Percentiles rank a stretch among this genome's conserved stretches.
phyloP scores from a whole-genome alignment of 2,113 vertebrate species.

The Lophotis ruficrista region DNA sequence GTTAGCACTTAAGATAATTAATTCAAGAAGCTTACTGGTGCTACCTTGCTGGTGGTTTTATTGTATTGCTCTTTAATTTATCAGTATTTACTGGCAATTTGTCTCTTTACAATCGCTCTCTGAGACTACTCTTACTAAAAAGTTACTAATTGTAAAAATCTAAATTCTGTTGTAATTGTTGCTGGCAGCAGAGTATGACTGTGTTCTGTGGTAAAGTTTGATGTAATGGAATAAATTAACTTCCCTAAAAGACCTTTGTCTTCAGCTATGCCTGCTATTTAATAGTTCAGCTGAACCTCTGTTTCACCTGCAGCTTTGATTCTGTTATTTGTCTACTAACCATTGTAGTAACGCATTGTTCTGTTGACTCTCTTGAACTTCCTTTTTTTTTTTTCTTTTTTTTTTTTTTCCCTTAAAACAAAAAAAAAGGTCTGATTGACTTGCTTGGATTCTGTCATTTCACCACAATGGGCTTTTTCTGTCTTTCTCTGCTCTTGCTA shows the following conservation, averaged over 20 bases:
- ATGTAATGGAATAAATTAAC: background rate
- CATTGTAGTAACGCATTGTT: conserved; percentile 33
- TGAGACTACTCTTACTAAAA: background rate
- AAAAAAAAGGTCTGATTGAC: background rate
- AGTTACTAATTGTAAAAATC: background rate
- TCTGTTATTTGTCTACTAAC: background rate
- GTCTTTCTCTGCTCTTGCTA: background rate
- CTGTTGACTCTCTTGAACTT: conserved; percentile 49
- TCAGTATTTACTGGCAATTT: background rate
- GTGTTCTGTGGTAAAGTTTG: background rate
- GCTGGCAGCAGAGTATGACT: background rate
- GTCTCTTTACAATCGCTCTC: background rate
- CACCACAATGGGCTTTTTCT: conserved; percentile 18
- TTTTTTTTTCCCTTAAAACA: background rate
- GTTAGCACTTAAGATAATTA: background rate
- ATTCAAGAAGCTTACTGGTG: background rate
- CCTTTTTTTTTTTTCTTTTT: background rate
- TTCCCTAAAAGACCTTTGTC: background rate
- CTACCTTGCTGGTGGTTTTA: background rate
- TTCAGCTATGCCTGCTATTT: background rate
- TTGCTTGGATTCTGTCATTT: background rate
- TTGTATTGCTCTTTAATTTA: background rate
- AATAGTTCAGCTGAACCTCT: background rate
- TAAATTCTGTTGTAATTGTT: background rate
- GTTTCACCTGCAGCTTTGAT: conserved; percentile 29